Conservation (phyloP, 2,888 invertebrate genomes). For the Synanthedon myopaeformis region DNA sequence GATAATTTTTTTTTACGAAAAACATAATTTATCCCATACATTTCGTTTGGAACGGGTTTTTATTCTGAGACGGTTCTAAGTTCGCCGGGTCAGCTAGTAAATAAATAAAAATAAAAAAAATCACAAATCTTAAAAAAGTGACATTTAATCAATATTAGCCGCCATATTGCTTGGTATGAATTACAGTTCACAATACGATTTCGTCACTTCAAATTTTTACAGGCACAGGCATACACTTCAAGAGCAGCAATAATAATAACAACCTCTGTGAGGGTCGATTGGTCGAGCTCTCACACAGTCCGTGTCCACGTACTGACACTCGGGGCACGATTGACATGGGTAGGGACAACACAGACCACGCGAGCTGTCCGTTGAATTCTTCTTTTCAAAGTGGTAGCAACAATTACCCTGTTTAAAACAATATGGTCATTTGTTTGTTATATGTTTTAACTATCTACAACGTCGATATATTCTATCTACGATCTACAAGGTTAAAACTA, state of each 20-base stretch:
- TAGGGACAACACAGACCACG: constrained; percentile 1
- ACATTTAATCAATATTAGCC: constrained; percentile 23
- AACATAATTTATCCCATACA: too few species aligned
- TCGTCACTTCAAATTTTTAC: constrained; percentile 6
- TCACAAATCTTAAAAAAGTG: neutral
- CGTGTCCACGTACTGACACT: constrained; percentile 18
- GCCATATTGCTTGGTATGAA: constrained; percentile 26
- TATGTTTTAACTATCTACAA: too few species aligned
- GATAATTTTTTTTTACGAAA: too few species aligned
- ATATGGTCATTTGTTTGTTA: constrained; percentile 1
- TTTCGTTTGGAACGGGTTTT: too few species aligned
- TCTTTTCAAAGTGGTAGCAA: constrained; percentile 44
- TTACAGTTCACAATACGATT: neutral
- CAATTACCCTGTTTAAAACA: constrained; percentile 40
- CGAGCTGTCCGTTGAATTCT: constrained; percentile 15
- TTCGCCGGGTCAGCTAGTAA: neutral
- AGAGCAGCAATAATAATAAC: constrained; percentile 22
- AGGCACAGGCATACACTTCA: neutral
- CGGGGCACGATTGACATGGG: constrained; percentile 11
- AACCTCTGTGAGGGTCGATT: constrained; percentile 12
- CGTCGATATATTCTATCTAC: too few species aligned
- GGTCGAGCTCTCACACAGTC: constrained; percentile 22
- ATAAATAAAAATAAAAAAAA: neutral
- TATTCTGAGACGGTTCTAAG: too few species aligned
- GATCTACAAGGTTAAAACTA: too few species aligned